Evolutionary conservation across 2,888 invertebrate species (phyloP).

Genomic region (Hirtodrosophila confusa): DNA sequence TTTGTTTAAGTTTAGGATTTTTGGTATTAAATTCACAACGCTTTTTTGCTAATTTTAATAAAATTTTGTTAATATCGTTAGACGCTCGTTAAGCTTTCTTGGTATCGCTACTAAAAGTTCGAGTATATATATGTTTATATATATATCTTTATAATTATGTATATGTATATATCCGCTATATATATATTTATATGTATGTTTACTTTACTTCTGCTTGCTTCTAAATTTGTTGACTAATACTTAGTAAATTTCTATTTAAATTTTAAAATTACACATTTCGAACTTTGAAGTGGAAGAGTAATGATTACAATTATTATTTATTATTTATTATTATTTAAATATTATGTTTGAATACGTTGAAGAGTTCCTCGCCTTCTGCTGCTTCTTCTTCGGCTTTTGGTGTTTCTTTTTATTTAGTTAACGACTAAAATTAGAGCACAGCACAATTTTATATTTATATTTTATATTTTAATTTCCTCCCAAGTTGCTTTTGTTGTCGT

Average conservation of each 20-base stretch:
- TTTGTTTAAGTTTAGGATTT: conserved; percentile 4
- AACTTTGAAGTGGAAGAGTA: conserved; percentile 75
- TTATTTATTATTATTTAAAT: conserved; percentile 31
- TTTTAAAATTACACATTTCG: conserved; percentile 69
- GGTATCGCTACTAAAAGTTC: conserved; percentile 51
- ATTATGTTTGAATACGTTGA: conserved; percentile 18
- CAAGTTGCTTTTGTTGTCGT: conserved; percentile 32
- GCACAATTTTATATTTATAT: conserved; percentile 63
- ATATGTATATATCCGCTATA: conserved; percentile 6
- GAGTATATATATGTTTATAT: conserved; percentile 29
- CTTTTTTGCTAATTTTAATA: conserved; percentile 59
- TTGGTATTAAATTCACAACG: conserved; percentile 69
- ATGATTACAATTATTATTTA: conserved; percentile 59
- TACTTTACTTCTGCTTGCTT: conserved; percentile 14
- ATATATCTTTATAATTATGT: not conserved
- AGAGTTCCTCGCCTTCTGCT: too few relatives aligned
- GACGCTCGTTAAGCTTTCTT: conserved; percentile 23
- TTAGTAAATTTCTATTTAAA: conserved; percentile 23
- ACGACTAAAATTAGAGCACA: conserved; percentile 63
- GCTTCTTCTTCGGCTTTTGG: too few relatives aligned
- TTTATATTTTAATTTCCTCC: conserved; percentile 11
- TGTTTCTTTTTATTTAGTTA: conserved; percentile 15
- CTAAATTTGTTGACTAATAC: conserved; percentile 48
- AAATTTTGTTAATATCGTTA: conserved; percentile 48
- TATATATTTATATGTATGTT: conserved; percentile 23